Base-by-base conservation (phyloP, 2,113 vertebrate species). In the Chunga burmeisteri region DNA sequence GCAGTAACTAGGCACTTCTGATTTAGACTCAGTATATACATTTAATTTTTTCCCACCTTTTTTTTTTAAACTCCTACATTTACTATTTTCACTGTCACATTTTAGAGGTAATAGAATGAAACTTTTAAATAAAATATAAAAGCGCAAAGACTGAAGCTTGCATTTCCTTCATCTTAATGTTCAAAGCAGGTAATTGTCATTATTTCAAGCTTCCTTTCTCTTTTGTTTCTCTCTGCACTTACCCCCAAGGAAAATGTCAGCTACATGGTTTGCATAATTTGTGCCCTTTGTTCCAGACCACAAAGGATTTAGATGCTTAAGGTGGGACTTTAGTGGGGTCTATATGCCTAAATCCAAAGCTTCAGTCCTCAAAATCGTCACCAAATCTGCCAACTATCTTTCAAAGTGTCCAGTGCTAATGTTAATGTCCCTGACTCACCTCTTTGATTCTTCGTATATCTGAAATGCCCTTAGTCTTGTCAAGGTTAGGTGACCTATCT, bases 241-340 rank as follows among this genome's bases (percentile, higher is more conserved):
- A 91, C 17, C 52, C 66, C 32, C 40, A 83, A 93, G 78, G 59
- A 81, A 96, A 92, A 96, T 85, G 83, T 97, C 95, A 96, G 34
- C 38, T 93, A 86, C 53, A 58, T 6, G 32, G 20, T 86, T 94
- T 92, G 71, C 3, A 11, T 93, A 82, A 80, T 90, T 80, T 12
- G 13, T 80, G 56, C 38, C 56, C 20, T 90, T 79, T 94, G 18
- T 65, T 93, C 38, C 52, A 72, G 32, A 75, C 38, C 38, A n/a
- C 10, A 18, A 62, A 70, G 59, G 40, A 70, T 74, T 70, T 84
- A 53, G 16, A 44, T 62, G 15, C 6, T 80, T 72, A 61, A 93
- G 4, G 17, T 61, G 46, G 52, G 26, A 40, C 12, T 86, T 91
- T 10, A 78, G 13, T 55, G 13, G 27, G 11, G 26, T 47, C 13